Evolutionary conservation across 1,140 invertebrate genomes (phyloP), one percentile per base, ranked within the genome.

Genomic region (Drosophila aff.): DNA sequence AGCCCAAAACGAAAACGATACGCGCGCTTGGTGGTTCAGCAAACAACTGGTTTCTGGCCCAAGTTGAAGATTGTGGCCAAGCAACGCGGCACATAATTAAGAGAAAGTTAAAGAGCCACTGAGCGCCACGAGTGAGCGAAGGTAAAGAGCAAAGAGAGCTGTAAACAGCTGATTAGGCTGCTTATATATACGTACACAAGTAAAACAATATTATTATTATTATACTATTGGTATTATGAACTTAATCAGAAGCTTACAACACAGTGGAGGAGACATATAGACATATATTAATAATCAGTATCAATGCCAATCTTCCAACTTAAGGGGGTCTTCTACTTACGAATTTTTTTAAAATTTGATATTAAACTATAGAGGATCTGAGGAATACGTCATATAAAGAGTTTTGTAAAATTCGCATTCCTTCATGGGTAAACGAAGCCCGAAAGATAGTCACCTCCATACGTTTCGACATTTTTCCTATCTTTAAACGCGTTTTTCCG

Each of bases 11-110:
- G 38, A 50, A 66, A 18, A 59, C 53, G 62, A 68, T 67, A 41
- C 61, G 79, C 64, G 55, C 65, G 57, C 36, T 52, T 50, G 41
- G 60, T 23, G 16, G n/a, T 64, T 79, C 47, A 78, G 65, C 65
- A 72, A 55, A 71, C 47, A 82, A 87, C 84, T 83, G 69, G 76
- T 87, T 76, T 76, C 44, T 28, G 36, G 31, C 58, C 55, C 15
- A 57, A 50, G 16, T 36, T 21, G 66, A 68, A 41, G 67, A 40
- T 18, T 49, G 8, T 26, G 63, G 9, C 63, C n/a, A 44, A 53
- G 16, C 67, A 36, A 52, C 63, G 36, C 47, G 47, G 46, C 40
- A 40, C 47, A 53, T 53, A 38, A 18, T n/a, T 43, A 73, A 60
- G 59, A 60, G 55, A 11, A 28, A 38, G 64, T n/a, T 50, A 63